Evolutionary conservation across 2,888 invertebrate species (phyloP).

Genomic region (Amphipoea oculea): DNA sequence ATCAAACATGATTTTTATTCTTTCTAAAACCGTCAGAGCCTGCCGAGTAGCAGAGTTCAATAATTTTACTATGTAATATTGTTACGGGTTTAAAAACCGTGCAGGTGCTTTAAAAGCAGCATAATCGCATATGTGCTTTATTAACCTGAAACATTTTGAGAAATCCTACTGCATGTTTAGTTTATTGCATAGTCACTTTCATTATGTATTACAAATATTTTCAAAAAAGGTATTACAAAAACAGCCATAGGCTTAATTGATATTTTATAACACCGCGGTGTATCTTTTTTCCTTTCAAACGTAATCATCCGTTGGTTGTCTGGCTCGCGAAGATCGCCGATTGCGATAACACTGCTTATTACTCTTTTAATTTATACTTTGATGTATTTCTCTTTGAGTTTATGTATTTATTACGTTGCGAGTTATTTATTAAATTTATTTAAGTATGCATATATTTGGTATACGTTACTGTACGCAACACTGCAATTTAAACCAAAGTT

Average conservation of each 20-base stretch:
- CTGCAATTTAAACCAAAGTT: slow-evolving; percentile 6
- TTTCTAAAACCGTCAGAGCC: neutral
- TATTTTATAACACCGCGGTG: neutral
- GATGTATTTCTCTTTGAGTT: slow-evolving; percentile 1
- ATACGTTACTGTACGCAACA: slow-evolving; percentile 14
- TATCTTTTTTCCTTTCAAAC: neutral
- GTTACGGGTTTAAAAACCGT: neutral
- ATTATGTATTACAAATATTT: neutral
- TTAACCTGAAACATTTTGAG: neutral
- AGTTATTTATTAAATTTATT: neutral
- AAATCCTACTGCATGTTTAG: neutral
- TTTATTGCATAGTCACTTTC: neutral
- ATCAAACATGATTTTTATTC: neutral
- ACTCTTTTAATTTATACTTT: neutral
- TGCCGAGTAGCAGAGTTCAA: neutral
- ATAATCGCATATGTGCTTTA: slow-evolving; percentile 1
- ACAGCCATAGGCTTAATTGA: neutral
- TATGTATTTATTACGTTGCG: neutral
- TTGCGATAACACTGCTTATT: neutral
- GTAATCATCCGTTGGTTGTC: neutral
- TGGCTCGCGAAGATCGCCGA: neutral
- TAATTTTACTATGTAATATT: neutral
- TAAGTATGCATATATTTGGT: neutral
- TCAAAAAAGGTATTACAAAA: neutral
- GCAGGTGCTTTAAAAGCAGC: neutral